Conservation (phyloP, 2,113 vertebrate species). For the Chionis minor region DNA sequence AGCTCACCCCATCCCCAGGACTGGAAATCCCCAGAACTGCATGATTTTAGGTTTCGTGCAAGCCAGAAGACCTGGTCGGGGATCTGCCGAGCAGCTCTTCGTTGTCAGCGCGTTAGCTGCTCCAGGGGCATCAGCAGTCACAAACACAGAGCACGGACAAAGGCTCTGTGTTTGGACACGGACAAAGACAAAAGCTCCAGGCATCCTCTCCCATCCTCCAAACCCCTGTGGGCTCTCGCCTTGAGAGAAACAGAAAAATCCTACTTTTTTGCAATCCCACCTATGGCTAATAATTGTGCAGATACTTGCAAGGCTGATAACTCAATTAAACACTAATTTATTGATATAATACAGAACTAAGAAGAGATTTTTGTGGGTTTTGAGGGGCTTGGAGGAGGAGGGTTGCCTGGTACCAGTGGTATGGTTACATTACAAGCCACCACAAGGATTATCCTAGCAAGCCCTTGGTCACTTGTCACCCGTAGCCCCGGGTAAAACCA, state of each 20-base stretch:
- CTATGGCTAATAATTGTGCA: not conserved
- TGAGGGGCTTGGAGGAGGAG: not conserved
- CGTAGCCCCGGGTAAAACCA: not conserved
- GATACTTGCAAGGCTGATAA: not conserved
- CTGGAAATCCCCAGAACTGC: not conserved
- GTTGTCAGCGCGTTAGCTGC: not conserved
- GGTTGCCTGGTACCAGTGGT: too few relatives aligned
- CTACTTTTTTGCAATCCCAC: fast-evolving
- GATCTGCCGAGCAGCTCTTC: not conserved
- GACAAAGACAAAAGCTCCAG: not conserved
- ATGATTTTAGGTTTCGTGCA: not conserved
- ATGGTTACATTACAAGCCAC: not conserved
- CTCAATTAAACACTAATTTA: not conserved
- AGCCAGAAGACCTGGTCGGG: not conserved
- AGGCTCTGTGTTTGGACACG: too few relatives aligned
- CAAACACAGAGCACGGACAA: not conserved
- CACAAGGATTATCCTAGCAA: not conserved
- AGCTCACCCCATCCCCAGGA: not conserved
- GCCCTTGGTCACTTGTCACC: not conserved
- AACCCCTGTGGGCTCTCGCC: not conserved
- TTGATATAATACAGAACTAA: fast-evolving
- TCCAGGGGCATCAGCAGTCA: not conserved
- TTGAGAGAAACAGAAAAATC: not conserved
- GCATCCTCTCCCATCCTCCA: not conserved
- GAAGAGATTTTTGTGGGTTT: not conserved